Base-by-base conservation (phyloP, 2,797 vertebrate genomes). In the Apogon hyalosoma region DNA sequence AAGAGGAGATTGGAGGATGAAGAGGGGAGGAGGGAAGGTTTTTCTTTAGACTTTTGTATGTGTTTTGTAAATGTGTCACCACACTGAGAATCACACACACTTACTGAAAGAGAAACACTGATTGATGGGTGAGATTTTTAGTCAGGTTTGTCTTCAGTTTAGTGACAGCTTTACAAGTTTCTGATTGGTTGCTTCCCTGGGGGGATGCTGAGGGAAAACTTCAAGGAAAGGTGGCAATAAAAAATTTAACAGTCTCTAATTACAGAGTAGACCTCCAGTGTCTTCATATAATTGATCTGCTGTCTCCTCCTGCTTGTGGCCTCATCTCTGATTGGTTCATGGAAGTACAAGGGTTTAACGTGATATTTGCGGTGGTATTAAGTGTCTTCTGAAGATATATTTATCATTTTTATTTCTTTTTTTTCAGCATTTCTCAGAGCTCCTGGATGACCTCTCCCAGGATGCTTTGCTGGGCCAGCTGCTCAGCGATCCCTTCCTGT, bases 401-500 rank as follows among this genome's bases (percentile, higher is more conserved):
- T 65, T 2, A 46, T 3, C 2, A 6, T 19, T 0, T 42, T 7
- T n/a, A 13, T 45, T 31, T 42, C 42, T 49, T 15, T 46, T 2
- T 16, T 7, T 50, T 59, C 88, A 99, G 98, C 98, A 97, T 87
- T 99, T 99, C 94, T 96, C 96, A 0, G 97, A 97, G 83, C 93
- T 99, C 63, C 93, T 99, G 52, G 97, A 98, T 75, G 98, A 98
- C 87, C 95, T 98, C 52, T 98, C 97, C 82, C 95, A 97, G 42
- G 98, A 98, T 50, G 96, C 91, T 14, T 42, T 99, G 91, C 88
- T 99, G 82, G 97, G 97, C 11, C 97, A 99, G 92, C 94, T 99
- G 74, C 94, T 99, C 85, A 98, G 97, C 16, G 98, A 99, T 87
- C 97, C 98, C 49, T 99, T 99, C 90, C 93, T 99, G 78, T 97